A percentile compares a stretch with the other conserved stretches of the same genome.
phyloP scores from a whole-genome alignment of 2,113 vertebrate species.

The Phaethornis superciliosus region DNA sequence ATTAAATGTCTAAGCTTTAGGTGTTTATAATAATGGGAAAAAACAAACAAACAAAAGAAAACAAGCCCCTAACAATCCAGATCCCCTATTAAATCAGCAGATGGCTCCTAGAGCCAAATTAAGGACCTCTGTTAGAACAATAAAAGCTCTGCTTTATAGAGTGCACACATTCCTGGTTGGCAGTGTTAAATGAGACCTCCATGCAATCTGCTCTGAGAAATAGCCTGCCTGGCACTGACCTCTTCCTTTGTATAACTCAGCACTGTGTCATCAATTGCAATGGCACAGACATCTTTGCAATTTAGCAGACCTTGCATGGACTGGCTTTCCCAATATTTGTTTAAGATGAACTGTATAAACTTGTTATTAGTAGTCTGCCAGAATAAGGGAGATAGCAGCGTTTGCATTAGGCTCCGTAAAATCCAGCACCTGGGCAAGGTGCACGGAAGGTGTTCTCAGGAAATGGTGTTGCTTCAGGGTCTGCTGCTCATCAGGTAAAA shows the following conservation, averaged over 20 bases:
- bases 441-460: background rate
- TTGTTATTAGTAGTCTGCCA: constrained; percentile 19
- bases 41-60: background rate
- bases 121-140: constrained; percentile 40
- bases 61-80: background rate
- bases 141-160: constrained; percentile 42
- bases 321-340: constrained; percentile 60
- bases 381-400: constrained; percentile 6
- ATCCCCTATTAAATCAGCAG: constrained; percentile 55
- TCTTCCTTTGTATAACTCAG: constrained; percentile 28
- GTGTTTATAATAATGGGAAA: constrained; percentile 22
- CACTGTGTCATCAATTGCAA: background rate
- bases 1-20: constrained; percentile 45
- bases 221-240: constrained; percentile 27
- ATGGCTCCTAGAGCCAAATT: constrained; percentile 59
- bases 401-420: constrained; percentile 16
- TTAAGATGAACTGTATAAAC: constrained; percentile 61
- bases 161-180: constrained; percentile 16
- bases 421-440: constrained; percentile 45
- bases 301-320: constrained; percentile 53
- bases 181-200: constrained; percentile 53
- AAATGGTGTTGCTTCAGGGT: background rate
- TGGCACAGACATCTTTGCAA: constrained; percentile 8
- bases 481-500: background rate
- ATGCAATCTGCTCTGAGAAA: constrained; percentile 15